phyloP scores from a whole-genome alignment of 2,888 invertebrate genomes.

The Clitarchus hookeri region DNA sequence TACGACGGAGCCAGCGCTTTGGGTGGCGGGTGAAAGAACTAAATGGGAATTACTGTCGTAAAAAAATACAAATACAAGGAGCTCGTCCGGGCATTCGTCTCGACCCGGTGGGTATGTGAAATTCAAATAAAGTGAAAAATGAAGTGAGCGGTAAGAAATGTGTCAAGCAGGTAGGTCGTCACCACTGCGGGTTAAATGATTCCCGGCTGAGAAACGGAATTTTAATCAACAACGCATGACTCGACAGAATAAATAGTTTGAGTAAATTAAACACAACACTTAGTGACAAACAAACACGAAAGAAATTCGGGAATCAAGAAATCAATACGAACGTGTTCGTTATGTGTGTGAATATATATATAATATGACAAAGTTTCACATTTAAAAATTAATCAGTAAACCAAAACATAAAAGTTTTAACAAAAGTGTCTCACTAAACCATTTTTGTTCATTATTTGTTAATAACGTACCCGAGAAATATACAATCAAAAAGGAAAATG shows the following conservation, averaged over 20 bases:
- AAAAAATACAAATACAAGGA: neutral
- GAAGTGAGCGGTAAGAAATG: neutral
- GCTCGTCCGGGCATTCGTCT: neutral
- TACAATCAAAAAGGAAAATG: too few species aligned
- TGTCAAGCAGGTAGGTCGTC: neutral
- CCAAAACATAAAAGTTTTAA: too few species aligned
- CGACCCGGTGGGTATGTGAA: constrained; percentile 8
- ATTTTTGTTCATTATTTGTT: too few species aligned
- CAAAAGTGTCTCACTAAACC: too few species aligned
- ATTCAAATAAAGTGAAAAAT: neutral
- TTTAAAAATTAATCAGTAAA: too few species aligned
- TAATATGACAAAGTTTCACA: too few species aligned
- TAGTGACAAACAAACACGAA: neutral
- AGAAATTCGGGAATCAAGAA: too few species aligned
- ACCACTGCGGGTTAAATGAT: neutral
- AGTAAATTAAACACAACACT: neutral
- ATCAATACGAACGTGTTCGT: too few species aligned
- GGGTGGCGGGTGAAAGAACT: neutral
- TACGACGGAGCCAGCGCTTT: neutral
- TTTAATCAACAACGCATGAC: neutral
- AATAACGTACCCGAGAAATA: too few species aligned
- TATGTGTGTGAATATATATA: too few species aligned
- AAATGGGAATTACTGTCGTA: neutral
- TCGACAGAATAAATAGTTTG: neutral
- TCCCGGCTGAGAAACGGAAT: neutral